Conservation (phyloP, 2,888 invertebrate species). For the Drosophila birchii region DNA sequence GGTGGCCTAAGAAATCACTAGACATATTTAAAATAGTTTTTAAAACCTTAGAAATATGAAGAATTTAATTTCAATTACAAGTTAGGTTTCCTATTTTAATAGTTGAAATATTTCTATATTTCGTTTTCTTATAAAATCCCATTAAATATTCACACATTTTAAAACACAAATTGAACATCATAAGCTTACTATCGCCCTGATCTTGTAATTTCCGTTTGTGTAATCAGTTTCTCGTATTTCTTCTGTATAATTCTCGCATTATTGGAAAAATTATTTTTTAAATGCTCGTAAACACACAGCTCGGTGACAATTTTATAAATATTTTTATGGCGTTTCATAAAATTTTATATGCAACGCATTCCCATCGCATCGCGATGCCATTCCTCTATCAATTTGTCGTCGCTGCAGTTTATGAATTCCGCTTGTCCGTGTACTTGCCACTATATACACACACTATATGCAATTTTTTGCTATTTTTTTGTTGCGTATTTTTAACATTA, state of each 20-base stretch:
- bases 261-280: constrained; percentile 57
- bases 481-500: constrained; percentile 60
- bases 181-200: constrained; percentile 34
- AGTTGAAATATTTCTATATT: background rate
- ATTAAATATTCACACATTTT: constrained; percentile 1
- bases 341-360: constrained; percentile 69
- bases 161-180: constrained; percentile 15
- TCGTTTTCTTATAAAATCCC: background rate
- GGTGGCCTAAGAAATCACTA: too few relatives aligned
- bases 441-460: constrained; percentile 13
- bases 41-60: background rate
- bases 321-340: constrained; percentile 79
- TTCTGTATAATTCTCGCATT: constrained; percentile 69
- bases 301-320: constrained; percentile 76
- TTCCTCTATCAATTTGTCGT: constrained; percentile 72
- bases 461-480: constrained; percentile 30
- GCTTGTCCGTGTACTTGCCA: constrained; percentile 22
- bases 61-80: background rate
- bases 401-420: constrained; percentile 65
- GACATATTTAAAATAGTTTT: background rate
- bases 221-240: constrained; percentile 45
- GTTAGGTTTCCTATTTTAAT: background rate
- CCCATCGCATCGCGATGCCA: constrained; percentile 1
- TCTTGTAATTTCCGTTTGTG: constrained; percentile 40
- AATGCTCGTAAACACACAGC: constrained; percentile 70